Conservation (phyloP, 2,113 vertebrate genomes). For the Ophthalmolycus amberensis region DNA sequence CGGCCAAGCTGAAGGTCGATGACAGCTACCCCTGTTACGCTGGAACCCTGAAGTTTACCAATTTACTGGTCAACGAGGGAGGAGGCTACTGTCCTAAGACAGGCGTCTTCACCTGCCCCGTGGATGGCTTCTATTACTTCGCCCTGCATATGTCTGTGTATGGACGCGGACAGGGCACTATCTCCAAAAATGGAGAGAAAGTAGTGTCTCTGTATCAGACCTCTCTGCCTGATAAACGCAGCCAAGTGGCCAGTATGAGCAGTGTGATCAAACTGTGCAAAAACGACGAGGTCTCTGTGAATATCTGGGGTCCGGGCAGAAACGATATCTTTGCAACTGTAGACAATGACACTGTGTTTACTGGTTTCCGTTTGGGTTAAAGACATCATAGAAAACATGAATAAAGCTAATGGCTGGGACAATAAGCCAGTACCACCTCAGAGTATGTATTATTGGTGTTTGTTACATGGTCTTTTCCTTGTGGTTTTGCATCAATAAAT, state of each 20-base stretch:
- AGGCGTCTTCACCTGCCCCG: slow-evolving; percentile 52
- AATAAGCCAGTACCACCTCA: background rate
- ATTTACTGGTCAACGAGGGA: slow-evolving; percentile 57
- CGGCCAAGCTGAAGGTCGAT: slow-evolving; percentile 43
- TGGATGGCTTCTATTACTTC: slow-evolving; percentile 59
- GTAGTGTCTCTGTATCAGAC: slow-evolving; percentile 66
- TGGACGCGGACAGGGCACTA: slow-evolving; percentile 47
- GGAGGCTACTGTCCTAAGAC: slow-evolving; percentile 39
- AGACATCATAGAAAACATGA: background rate
- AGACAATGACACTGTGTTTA: slow-evolving; percentile 67
- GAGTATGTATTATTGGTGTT: background rate
- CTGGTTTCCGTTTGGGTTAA: slow-evolving; percentile 43
- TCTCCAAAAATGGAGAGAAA: slow-evolving; percentile 64
- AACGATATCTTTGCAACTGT: slow-evolving; percentile 60
- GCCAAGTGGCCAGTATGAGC: slow-evolving; percentile 62
- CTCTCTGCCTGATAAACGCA: slow-evolving; percentile 47
- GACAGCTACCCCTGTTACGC: slow-evolving; percentile 59
- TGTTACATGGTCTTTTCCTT: background rate
- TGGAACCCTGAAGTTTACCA: slow-evolving; percentile 52
- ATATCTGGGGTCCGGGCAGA: slow-evolving; percentile 38
- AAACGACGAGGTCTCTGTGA: slow-evolving; percentile 40
- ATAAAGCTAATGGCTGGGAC: background rate
- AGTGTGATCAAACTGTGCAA: slow-evolving; percentile 47
- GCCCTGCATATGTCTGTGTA: slow-evolving; percentile 50
- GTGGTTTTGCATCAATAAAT: slow-evolving; percentile 5